Evolutionary conservation across 2,113 vertebrate species (phyloP).

Genomic region (zebrafish (Danio rerio)): GRCz12tu NC_133184.1:35950001-35950500

Average conservation of each 20-base stretch:
- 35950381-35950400: background rate
- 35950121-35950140: constrained; percentile 11
- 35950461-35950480: background rate
- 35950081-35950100: constrained; percentile 67
- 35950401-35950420: constrained; percentile 38
- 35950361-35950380: background rate
- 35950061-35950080: constrained; percentile 63
- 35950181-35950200: background rate
- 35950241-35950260: background rate
- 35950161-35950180: background rate
- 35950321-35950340: background rate
- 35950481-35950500: background rate
- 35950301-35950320: background rate
- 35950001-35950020: constrained; percentile 38
- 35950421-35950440: constrained; percentile 20
- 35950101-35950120: constrained; percentile 24
- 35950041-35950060: constrained; percentile 80
- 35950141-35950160: background rate
- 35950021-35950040: constrained; percentile 50
- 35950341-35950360: background rate
- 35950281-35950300: constrained; percentile 28
- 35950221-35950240: background rate
- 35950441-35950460: background rate
- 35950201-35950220: background rate
- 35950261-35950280: background rate